A percentile compares a stretch with the other conserved stretches of the same genome.
Conservation (phyloP, 2,888 invertebrate species). For the Auanema freiburgensis region DNA sequence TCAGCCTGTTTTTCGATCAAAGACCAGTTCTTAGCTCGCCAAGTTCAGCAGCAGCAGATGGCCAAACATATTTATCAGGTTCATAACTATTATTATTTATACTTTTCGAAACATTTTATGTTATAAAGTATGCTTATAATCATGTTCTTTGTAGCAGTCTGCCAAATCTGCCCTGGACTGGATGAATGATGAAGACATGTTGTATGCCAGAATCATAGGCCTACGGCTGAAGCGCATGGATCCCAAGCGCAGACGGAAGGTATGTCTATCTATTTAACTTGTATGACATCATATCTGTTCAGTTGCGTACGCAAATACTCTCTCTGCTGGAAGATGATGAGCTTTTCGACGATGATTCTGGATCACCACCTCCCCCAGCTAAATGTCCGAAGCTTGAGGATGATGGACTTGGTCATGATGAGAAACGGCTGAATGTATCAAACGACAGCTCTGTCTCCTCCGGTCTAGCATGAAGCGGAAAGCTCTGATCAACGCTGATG, state of each 20-base stretch:
- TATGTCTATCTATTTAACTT: constrained; percentile 22
- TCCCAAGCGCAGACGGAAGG: constrained; percentile 49
- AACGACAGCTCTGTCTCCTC: too few relatives aligned
- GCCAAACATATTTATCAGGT: constrained; percentile 16
- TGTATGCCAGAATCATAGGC: constrained; percentile 55
- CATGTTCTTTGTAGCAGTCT: constrained; percentile 17
- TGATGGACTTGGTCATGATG: too few relatives aligned
- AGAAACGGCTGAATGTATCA: too few relatives aligned
- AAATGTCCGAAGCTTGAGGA: too few relatives aligned
- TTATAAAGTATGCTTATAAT: background rate
- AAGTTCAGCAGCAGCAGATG: constrained; percentile 21
- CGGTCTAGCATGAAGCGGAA: too few relatives aligned
- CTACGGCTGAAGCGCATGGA: constrained; percentile 52
- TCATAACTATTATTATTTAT: constrained; percentile 1
- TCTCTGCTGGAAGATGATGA: constrained; percentile 42
- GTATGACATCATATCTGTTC: constrained; percentile 10
- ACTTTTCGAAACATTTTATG: background rate
- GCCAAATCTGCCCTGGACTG: constrained; percentile 38
- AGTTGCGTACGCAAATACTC: constrained; percentile 52
- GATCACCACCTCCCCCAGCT: too few relatives aligned
- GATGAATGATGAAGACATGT: constrained; percentile 56
- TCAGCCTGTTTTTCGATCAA: constrained; percentile 17
- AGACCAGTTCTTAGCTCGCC: constrained; percentile 18
- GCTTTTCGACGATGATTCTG: background rate
- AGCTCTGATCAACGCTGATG: too few relatives aligned